Conservation (phyloP, 2,888 invertebrate species). For the Callinectes sapidus region DNA sequence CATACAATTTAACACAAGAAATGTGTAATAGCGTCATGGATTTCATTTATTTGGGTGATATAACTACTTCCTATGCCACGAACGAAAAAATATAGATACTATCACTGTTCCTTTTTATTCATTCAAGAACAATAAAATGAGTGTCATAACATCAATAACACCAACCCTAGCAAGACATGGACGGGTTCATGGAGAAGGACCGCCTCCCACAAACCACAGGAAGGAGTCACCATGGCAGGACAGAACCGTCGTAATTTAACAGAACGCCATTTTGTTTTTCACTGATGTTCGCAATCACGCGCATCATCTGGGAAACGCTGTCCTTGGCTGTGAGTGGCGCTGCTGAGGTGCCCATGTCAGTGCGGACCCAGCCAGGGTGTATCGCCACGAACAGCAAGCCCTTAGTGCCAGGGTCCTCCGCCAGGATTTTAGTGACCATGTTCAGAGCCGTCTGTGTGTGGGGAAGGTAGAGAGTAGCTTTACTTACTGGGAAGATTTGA, state of each 20-base stretch:
- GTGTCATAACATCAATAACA: neutral
- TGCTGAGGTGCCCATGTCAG: slow-evolving; percentile 52
- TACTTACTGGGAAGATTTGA: no score
- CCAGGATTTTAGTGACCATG: slow-evolving; percentile 55
- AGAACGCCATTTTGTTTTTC: slow-evolving; percentile 37
- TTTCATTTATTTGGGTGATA: neutral
- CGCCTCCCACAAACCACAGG: neutral
- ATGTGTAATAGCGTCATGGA: neutral
- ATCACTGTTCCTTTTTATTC: neutral
- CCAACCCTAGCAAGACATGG: neutral
- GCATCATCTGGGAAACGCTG: slow-evolving; percentile 38
- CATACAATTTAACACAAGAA: neutral
- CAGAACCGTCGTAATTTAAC: slow-evolving; percentile 20
- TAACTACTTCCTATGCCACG: neutral
- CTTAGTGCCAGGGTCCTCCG: slow-evolving; percentile 16
- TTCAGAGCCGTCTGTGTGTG: slow-evolving; percentile 58
- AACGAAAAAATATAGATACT: neutral
- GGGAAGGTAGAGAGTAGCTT: neutral
- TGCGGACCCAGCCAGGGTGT: slow-evolving; percentile 65
- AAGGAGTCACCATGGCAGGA: slow-evolving; percentile 2
- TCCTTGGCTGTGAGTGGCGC: slow-evolving; percentile 30
- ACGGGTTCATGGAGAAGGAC: neutral
- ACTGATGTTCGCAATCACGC: neutral
- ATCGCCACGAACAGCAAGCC: slow-evolving; percentile 52
- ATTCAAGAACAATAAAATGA: neutral